Evolutionary conservation across 2,113 vertebrate genomes (phyloP).

Genomic region (Smithornis capensis): DNA sequence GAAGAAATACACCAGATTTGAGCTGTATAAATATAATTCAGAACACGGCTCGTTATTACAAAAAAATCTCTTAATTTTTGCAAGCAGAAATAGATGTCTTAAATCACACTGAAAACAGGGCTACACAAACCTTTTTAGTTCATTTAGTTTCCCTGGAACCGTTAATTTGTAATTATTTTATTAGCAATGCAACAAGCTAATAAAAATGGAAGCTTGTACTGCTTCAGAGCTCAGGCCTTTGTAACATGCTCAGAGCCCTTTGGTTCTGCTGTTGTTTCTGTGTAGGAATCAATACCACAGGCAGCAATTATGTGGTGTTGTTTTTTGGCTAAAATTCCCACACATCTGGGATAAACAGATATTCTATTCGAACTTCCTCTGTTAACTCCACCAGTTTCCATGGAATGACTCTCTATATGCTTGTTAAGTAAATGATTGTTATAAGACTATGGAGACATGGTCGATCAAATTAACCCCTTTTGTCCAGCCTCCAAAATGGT

Average conservation of each 20-base stretch:
- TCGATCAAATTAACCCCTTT: conserved; percentile 86
- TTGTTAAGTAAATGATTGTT: conserved; percentile 83
- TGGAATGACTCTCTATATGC: conserved; percentile 69
- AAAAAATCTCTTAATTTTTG: not conserved
- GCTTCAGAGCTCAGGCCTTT: not conserved
- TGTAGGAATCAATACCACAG: conserved; percentile 31
- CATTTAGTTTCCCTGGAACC: not conserved
- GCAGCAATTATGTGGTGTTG: conserved; percentile 52
- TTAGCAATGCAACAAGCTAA: conserved; percentile 34
- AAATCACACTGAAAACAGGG: not conserved
- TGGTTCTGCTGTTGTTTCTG: conserved; percentile 42
- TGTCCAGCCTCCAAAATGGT: conserved; percentile 66
- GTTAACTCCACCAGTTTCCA: conserved; percentile 72
- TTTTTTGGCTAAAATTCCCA: conserved; percentile 78
- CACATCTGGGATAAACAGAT: conserved; percentile 78
- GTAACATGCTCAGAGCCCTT: not conserved
- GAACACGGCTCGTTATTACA: rapidly evolving
- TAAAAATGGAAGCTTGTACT: conserved; percentile 26
- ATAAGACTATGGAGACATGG: conserved; percentile 76
- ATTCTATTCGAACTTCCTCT: conserved; percentile 75
- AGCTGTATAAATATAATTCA: not conserved
- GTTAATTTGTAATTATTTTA: conserved; percentile 40
- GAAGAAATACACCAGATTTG: not conserved
- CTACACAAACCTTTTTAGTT: not conserved
- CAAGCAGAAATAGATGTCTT: not conserved